These are phyloP conservation scores for Nycticebus coucang DNA, from an alignment of 2,113 vertebrate species.

Conservation along the genomic window DNA sequence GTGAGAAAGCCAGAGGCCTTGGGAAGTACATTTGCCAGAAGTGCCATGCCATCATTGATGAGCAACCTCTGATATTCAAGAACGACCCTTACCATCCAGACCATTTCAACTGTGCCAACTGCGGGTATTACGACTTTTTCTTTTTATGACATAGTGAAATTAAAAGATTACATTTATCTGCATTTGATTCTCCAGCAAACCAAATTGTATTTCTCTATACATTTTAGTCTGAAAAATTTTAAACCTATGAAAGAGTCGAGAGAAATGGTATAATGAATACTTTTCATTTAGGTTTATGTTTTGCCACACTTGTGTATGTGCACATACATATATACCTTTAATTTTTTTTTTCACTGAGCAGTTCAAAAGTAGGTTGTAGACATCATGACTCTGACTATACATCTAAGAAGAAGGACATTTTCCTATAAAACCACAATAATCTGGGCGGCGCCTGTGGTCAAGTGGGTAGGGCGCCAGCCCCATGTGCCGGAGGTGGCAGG, in stretches of 20 bases:
- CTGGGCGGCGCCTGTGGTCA: too few relatives aligned
- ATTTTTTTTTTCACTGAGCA: background rate
- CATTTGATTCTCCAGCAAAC: background rate
- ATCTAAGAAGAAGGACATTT: background rate
- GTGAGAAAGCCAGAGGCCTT: conserved; percentile 95
- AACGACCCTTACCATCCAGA: conserved; percentile 99
- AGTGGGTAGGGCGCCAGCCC: too few relatives aligned
- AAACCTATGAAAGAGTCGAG: background rate
- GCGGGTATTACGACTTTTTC: conserved; percentile 86
- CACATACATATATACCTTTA: background rate
- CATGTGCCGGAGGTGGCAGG: too few relatives aligned
- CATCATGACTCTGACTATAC: background rate
- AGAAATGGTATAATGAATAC: background rate
- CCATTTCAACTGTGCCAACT: conserved; percentile 99
- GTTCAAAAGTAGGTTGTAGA: background rate
- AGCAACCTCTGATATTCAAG: conserved; percentile 97
- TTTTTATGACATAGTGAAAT: background rate
- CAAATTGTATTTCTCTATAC: background rate
- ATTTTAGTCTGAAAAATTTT: background rate
- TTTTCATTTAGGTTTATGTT: background rate
- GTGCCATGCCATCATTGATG: conserved; percentile 97
- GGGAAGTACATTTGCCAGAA: conserved; percentile 99
- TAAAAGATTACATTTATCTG: background rate
- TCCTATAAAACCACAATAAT: background rate
- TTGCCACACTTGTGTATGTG: background rate